Evolutionary conservation across 2,888 invertebrate genomes (phyloP).

Genomic region (Rosalia funebris): DNA sequence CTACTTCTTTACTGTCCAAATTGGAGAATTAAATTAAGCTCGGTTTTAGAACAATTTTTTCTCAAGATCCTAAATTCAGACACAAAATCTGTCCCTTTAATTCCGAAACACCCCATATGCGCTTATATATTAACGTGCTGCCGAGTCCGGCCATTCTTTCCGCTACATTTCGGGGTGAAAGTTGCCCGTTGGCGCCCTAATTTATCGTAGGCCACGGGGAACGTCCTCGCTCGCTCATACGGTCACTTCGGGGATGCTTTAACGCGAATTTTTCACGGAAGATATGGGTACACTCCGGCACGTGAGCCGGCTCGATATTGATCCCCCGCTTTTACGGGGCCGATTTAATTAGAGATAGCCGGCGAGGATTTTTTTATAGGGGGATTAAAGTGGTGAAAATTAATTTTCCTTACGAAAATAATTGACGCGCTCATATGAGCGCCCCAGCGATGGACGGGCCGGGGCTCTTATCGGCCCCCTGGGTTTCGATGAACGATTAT

Average conservation of each 20-base stretch:
- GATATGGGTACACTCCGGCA: background rate
- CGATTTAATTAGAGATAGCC: background rate
- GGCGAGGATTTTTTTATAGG: background rate
- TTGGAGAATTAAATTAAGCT: too few species aligned
- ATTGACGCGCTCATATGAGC: background rate
- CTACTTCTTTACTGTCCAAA: too few species aligned
- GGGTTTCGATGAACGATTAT: too few species aligned
- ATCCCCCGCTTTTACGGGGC: background rate
- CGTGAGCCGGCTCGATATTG: background rate
- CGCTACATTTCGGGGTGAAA: constrained; percentile 11
- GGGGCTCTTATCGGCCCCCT: too few species aligned
- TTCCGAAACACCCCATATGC: too few species aligned
- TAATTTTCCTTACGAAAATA: background rate
- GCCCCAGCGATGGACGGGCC: too few species aligned
- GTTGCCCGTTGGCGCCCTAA: constrained; percentile 14
- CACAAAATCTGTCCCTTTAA: too few species aligned
- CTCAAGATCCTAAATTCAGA: too few species aligned
- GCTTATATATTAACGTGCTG: too few species aligned
- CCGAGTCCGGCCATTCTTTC: background rate
- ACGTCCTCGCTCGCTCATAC: constrained; percentile 7
- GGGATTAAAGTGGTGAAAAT: background rate
- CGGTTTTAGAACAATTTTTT: too few species aligned
- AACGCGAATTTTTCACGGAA: background rate
- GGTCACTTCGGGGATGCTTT: constrained; percentile 6
- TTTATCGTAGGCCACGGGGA: constrained; percentile 18